Conservation (phyloP, 2,888 invertebrate genomes). For the Epiblema foenella region DNA sequence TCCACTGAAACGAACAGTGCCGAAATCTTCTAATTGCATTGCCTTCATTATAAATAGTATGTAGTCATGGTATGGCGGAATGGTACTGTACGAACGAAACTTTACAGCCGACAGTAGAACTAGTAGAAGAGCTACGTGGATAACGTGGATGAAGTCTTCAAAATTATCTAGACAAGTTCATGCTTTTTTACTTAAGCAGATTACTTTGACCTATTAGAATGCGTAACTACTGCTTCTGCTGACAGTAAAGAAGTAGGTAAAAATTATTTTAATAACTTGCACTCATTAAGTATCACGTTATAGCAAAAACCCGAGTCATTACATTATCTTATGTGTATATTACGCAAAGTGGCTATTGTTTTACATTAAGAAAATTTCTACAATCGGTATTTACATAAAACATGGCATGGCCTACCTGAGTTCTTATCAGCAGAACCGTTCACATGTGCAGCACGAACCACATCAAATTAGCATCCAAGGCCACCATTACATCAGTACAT, state of each 20-base stretch:
- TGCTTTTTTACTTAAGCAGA: no score
- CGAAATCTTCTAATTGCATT: slow-evolving; percentile 5
- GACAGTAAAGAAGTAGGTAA: background rate
- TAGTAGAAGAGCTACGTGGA: no score
- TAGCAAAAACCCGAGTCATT: background rate
- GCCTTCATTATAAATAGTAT: slow-evolving; percentile 12
- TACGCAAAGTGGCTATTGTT: background rate
- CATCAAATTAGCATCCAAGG: slow-evolving; percentile 11
- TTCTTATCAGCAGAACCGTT: slow-evolving; percentile 17
- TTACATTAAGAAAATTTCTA: background rate
- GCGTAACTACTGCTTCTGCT: no score
- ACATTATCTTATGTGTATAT: background rate
- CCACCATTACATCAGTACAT: background rate
- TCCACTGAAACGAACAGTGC: background rate
- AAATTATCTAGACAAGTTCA: no score
- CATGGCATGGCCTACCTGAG: slow-evolving; percentile 9
- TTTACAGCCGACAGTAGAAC: no score
- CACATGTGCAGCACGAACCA: slow-evolving; percentile 3
- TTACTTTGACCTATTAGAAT: no score
- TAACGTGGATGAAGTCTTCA: no score
- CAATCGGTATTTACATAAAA: slow-evolving; percentile 14
- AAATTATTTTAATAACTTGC: background rate
- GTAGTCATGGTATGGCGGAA: background rate
- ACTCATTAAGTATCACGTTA: background rate
- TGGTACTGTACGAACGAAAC: background rate